Conservation (phyloP, 2,113 vertebrate genomes). For the Heteronetta atricapilla region DNA sequence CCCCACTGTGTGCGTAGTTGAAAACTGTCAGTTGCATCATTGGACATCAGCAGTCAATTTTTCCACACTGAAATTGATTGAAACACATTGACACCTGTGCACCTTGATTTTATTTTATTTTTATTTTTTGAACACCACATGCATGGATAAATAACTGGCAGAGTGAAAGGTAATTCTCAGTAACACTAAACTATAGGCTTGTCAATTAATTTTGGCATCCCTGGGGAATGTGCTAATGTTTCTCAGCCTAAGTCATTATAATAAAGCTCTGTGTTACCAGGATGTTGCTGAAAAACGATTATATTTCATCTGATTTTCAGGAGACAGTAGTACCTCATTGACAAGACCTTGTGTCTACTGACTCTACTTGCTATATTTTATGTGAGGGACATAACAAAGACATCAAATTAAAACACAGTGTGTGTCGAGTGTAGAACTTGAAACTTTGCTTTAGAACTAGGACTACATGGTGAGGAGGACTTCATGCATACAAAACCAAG, state of each 20-base stretch:
- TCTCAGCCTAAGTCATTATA: background rate
- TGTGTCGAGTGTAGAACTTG: background rate
- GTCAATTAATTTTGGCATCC: background rate
- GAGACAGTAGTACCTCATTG: background rate
- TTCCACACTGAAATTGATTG: background rate
- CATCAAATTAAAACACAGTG: background rate
- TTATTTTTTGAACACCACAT: background rate
- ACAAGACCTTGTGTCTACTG: background rate
- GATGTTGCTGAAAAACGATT: background rate
- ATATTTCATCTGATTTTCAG: background rate
- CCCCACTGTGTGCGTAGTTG: background rate
- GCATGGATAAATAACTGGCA: background rate
- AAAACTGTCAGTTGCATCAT: background rate
- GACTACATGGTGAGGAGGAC: background rate
- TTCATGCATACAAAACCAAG: background rate
- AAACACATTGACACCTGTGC: background rate
- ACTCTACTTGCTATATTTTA: background rate
- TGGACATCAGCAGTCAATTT: constrained; percentile 1
- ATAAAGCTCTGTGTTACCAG: background rate
- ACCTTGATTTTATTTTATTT: too few species aligned
- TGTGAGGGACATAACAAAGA: background rate
- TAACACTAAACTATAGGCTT: background rate
- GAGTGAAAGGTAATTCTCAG: background rate
- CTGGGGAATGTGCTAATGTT: background rate
- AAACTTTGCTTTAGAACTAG: background rate